These are phyloP conservation scores for Melanostigma gelatinosum DNA, from an alignment of 2,113 vertebrate species.

Conservation along the genomic window DNA sequence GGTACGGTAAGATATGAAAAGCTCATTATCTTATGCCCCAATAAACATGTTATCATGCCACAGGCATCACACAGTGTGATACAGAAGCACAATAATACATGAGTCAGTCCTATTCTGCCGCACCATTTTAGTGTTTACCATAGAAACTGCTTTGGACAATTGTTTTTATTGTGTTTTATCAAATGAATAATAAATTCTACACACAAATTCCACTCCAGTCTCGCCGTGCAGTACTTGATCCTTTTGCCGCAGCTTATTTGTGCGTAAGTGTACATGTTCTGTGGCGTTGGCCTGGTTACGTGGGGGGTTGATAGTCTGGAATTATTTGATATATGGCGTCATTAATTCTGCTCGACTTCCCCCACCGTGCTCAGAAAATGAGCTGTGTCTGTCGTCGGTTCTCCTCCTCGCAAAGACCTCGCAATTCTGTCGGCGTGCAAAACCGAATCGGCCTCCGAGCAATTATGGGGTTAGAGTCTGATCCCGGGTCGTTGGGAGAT, in stretches of 20 bases:
- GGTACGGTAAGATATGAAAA: conserved; percentile 79
- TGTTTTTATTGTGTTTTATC: conserved; percentile 10
- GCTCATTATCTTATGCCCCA: conserved; percentile 67
- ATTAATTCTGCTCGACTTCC: conserved; percentile 72
- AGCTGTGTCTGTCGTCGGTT: conserved; percentile 62
- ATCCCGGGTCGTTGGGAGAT: conserved; percentile 67
- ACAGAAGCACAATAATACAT: conserved; percentile 16
- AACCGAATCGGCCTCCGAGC: conserved; percentile 48
- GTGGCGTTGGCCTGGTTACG: conserved; percentile 57
- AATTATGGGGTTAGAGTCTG: conserved; percentile 60
- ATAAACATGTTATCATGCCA: conserved; percentile 63
- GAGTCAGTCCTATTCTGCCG: conserved; percentile 18
- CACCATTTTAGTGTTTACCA: conserved; percentile 14
- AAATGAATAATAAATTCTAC: conserved; percentile 14
- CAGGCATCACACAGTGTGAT: conserved; percentile 12
- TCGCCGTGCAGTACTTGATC: conserved; percentile 18
- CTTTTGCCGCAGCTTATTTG: conserved; percentile 10
- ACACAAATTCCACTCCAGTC: background rate
- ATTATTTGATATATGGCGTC: conserved; percentile 65
- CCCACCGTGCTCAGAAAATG: conserved; percentile 58
- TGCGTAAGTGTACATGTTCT: conserved; percentile 16
- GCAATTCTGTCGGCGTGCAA: conserved; percentile 48
- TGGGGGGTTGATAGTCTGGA: conserved; percentile 61
- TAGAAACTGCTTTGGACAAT: conserved; percentile 4
- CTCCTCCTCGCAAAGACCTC: conserved; percentile 31